Base-by-base conservation (phyloP, 2,888 invertebrate species). In the Parnassius smintheus region DNA sequence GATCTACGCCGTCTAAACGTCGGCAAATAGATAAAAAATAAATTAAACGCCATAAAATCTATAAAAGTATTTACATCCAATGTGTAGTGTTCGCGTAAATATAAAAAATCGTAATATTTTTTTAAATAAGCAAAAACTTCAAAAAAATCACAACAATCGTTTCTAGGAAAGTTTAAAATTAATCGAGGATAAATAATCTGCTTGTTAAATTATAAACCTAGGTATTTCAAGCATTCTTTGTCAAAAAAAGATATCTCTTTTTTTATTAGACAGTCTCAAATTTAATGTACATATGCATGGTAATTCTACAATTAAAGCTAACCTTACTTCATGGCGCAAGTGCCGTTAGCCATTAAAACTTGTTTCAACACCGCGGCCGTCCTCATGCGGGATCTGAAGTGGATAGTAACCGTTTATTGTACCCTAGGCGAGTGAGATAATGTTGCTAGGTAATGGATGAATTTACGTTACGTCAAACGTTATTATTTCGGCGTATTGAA, bases 281-380 rank as follows among this genome's bases (percentile, higher is more conserved):
- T 61, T 52, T 46, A 2, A 62, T 53, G 58, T 66, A 66, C 1
- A 18, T 64, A 59, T 67, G 7, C 35, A 70, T 75, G 75, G 69
- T 56, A 18, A 56, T 10, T 52, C 56, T 56, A 61, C 55, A 56
- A 61, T 61, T 53, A 57, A 62, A 18, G 75, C 72, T 69, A 70
- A 73, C 68, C 73, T 71, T 58, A 62, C 68, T 65, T 59, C 44
- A 45, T 9, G 49, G 62, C 58, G 69, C 69, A 77, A 82, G 77
- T 78, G 75, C 74, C 75, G 74, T 66, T 75, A 68, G 70, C 82
- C 78, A 83, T 85, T 85, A 84, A 85, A 86, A 85, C 79, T 85
- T 83, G 74, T 75, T 73, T 75, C 64, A 69, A 67, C 69, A 66
- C 70, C 68, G 61, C 70, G 18, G 18, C 18, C 18, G 18, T 18